These are phyloP conservation scores for Amphilophus citrinellus DNA, from an alignment of 2,113 vertebrate genomes.

Conservation along the genomic window DNA sequence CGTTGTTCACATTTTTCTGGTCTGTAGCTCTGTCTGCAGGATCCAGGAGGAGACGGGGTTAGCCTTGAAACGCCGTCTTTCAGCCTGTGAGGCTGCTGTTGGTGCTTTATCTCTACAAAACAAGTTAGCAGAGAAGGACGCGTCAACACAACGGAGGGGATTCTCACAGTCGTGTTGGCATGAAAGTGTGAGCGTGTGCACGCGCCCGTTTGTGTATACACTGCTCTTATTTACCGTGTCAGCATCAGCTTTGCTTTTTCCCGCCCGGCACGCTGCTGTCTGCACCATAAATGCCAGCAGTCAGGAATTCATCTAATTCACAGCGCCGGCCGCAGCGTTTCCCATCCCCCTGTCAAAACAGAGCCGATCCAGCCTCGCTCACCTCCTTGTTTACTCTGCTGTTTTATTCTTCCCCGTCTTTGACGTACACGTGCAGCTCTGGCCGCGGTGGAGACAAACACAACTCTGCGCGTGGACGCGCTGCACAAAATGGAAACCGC, in stretches of 20 bases:
- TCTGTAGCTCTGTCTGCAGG: slow-evolving; percentile 22
- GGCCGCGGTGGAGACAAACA: slow-evolving; percentile 34
- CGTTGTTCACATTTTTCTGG: slow-evolving; percentile 57
- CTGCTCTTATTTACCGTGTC: slow-evolving; percentile 47
- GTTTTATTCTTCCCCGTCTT: slow-evolving; percentile 41
- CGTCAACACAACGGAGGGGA: neutral
- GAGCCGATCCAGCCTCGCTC: slow-evolving; percentile 43
- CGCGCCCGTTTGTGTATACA: neutral
- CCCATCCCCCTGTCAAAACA: slow-evolving; percentile 67
- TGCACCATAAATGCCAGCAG: slow-evolving; percentile 51
- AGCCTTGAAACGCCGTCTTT: slow-evolving; percentile 25
- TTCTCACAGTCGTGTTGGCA: neutral
- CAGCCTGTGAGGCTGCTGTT: slow-evolving; percentile 1
- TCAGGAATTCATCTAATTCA: slow-evolving; percentile 68
- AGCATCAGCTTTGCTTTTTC: slow-evolving; percentile 33
- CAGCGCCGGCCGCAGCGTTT: slow-evolving; percentile 58
- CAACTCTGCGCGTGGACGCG: slow-evolving; percentile 1
- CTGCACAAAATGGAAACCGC: neutral
- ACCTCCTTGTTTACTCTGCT: slow-evolving; percentile 55
- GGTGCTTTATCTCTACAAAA: slow-evolving; percentile 20
- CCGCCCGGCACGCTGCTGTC: neutral
- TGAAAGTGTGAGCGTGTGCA: neutral
- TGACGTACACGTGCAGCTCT: slow-evolving; percentile 15
- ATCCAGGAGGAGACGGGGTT: slow-evolving; percentile 37
- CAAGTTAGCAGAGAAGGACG: slow-evolving; percentile 16